Conservation (phyloP, 2,797 vertebrate species). For the Neosalanx taihuensis region DNA sequence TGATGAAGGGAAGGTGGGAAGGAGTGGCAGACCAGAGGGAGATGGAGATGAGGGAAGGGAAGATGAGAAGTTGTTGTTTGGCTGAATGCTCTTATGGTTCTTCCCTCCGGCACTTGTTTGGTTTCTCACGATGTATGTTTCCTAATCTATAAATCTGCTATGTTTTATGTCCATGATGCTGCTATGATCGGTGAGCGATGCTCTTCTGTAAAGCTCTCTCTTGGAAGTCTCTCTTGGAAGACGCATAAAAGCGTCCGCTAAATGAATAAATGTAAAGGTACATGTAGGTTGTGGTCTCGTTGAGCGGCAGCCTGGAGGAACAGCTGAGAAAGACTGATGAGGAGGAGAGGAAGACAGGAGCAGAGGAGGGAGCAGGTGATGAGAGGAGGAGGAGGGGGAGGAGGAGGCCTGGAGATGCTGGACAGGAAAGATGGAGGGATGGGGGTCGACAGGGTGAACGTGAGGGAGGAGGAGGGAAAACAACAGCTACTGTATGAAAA, state of each 20-base stretch:
- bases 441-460: neutral
- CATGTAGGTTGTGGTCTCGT: slow-evolving; percentile 16
- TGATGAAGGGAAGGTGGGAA: neutral
- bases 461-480: too few relatives aligned
- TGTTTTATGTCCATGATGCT: too few relatives aligned
- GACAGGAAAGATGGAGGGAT: neutral
- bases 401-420: neutral
- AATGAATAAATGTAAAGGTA: too few relatives aligned
- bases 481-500: too few relatives aligned
- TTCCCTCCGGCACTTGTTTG: too few relatives aligned
- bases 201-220: too few relatives aligned
- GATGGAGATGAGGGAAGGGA: slow-evolving; percentile 25
- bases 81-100: too few relatives aligned
- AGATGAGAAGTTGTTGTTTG: slow-evolving; percentile 40
- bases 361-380: slow-evolving; percentile 11
- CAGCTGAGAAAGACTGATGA: neutral
- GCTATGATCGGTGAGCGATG: too few relatives aligned
- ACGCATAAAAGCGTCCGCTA: too few relatives aligned
- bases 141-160: too few relatives aligned
- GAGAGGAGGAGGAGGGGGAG: slow-evolving; percentile 12
- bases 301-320: neutral
- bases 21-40: neutral
- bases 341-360: neutral
- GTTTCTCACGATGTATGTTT: too few relatives aligned
- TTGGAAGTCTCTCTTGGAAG: too few relatives aligned